Evolutionary conservation across 2,888 invertebrate genomes (phyloP).

Genomic region (Conus canariensis): DNA sequence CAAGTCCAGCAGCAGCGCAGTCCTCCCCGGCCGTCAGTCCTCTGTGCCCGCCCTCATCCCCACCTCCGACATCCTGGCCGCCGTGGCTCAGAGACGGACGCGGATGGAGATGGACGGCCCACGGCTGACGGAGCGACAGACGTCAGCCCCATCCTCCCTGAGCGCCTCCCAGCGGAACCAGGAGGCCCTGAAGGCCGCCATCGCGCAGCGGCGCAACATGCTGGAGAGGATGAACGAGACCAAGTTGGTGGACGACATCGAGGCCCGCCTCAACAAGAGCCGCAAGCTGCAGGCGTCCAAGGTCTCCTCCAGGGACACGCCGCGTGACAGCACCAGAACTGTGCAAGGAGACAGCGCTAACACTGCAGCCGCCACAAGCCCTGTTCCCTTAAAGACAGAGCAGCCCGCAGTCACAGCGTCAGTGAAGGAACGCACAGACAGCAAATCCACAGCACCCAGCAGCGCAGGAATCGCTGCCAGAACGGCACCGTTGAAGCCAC

Average conservation of each 20-base stretch:
- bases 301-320: constrained; percentile 57
- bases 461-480: neutral
- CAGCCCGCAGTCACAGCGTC: neutral
- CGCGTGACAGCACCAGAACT: neutral
- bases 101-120: constrained; percentile 67
- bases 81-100: constrained; percentile 68
- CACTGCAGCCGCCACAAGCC: neutral
- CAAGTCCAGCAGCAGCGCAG: constrained; percentile 3
- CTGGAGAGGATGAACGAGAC: constrained; percentile 64
- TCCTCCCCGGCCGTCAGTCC: constrained; percentile 52
- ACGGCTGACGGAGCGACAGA: constrained; percentile 44
- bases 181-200: constrained; percentile 74
- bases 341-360: neutral
- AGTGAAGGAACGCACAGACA: neutral
- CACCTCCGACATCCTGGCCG: constrained; percentile 68
- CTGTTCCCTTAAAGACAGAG: neutral
- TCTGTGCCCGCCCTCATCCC: constrained; percentile 53
- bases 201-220: constrained; percentile 70
- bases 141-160: constrained; percentile 8
- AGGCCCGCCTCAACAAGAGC: constrained; percentile 68
- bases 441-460: neutral
- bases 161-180: constrained; percentile 59
- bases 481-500: neutral
- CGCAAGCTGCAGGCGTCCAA: constrained; percentile 74
- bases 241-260: constrained; percentile 69